These are phyloP conservation scores for Galemys pyrenaicus DNA, from an alignment of 2,113 vertebrate species.

Conservation along the genomic window DNA sequence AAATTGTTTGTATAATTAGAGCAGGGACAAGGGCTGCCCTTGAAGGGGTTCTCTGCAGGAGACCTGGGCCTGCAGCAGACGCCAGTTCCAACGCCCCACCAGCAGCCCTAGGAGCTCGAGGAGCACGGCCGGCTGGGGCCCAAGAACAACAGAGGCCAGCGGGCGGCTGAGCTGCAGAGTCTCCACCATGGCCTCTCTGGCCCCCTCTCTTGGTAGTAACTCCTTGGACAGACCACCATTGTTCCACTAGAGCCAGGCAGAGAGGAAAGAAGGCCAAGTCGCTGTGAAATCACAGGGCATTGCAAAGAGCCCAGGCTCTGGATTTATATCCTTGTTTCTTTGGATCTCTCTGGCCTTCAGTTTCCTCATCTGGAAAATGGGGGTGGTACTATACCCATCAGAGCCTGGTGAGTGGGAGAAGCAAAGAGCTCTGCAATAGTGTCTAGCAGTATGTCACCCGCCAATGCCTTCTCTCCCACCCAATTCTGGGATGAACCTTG, in stretches of 20 bases:
- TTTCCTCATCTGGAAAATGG: constrained; percentile 47
- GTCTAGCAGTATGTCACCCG: not conserved
- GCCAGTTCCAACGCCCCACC: constrained; percentile 40
- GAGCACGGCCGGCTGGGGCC: not conserved
- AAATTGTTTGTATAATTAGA: constrained; percentile 87
- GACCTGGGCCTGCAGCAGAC: constrained; percentile 70
- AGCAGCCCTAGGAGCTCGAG: not conserved
- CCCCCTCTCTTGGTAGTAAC: constrained; percentile 2
- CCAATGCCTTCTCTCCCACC: not conserved
- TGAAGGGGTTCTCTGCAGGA: constrained; percentile 82
- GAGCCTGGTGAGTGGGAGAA: not conserved
- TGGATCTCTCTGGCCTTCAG: not conserved
- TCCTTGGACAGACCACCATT: not conserved
- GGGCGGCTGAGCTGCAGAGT: constrained; percentile 36
- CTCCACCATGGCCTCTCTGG: not conserved
- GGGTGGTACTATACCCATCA: not conserved
- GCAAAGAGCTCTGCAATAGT: not conserved
- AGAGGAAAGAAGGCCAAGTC: not conserved
- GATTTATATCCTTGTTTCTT: not conserved
- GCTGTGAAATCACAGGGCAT: not conserved
- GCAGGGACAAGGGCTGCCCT: constrained; percentile 82
- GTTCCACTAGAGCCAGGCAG: not conserved
- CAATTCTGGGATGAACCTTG: not conserved
- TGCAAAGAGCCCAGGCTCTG: constrained; percentile 2
- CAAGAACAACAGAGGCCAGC: constrained; percentile 72